phyloP scores from a whole-genome alignment of 1,140 invertebrate species.

The Atta texana region DNA sequence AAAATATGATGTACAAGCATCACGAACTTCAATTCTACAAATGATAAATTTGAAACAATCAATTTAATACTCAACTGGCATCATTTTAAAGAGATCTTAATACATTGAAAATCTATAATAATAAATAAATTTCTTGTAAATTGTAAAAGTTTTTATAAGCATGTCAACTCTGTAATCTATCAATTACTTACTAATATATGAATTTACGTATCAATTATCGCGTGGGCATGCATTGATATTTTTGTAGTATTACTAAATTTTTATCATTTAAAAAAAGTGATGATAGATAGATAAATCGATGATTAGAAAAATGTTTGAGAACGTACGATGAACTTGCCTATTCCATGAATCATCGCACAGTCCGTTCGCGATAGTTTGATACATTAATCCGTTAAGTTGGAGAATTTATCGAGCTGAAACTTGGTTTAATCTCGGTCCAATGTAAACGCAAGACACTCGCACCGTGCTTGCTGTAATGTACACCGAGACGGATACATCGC shows the following conservation, averaged over 20 bases:
- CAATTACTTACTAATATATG: too few relatives aligned
- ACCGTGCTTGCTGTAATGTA: conserved; percentile 63
- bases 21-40: too few relatives aligned
- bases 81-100: too few relatives aligned
- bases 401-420: conserved; percentile 76
- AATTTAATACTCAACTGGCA: too few relatives aligned
- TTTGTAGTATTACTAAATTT: neutral
- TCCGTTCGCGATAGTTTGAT: conserved; percentile 73
- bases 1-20: too few relatives aligned
- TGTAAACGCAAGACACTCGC: conserved; percentile 67
- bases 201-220: too few relatives aligned
- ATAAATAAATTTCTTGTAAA: too few relatives aligned
- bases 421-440: conserved; percentile 74
- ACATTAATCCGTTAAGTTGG: conserved; percentile 77
- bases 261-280: neutral
- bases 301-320: conserved; percentile 27
- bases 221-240: too few relatives aligned
- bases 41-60: too few relatives aligned
- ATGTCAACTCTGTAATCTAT: too few relatives aligned
- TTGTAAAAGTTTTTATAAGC: too few relatives aligned
- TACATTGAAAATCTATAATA: too few relatives aligned
- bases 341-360: conserved; percentile 59
- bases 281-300: neutral
- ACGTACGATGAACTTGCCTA: conserved; percentile 47
- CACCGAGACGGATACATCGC: conserved; percentile 60